Base-by-base conservation (phyloP, 1,140 invertebrate genomes). In the Orchesella cincta region DNA sequence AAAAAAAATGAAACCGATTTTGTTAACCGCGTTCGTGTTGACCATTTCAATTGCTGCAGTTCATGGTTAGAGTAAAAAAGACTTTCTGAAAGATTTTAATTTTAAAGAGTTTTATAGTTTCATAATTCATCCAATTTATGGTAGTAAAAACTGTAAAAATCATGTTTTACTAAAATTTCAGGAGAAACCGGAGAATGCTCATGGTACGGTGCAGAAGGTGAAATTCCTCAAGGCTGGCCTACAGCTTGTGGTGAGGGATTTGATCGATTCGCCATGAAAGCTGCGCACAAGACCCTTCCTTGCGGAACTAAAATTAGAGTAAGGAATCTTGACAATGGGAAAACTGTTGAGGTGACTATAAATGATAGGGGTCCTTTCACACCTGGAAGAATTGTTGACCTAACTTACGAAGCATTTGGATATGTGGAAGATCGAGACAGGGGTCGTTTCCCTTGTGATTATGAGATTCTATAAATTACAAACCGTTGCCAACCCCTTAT, bases 341-440 rank as follows among this genome's bases (percentile, higher is more conserved):
- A 62, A 51, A 73, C 74, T 35, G 76, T 81, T 23, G 51, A 36
- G 18, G 78, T 81, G 1, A 36, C 26, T n/a, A 76, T 81, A 5
- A 64, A 81, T 26, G 80, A 81, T 46, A 23, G 80, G 39, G 76
- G 72, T 29, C 75, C 76, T 20, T 76, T 73, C 14, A 31, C 1
- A 16, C 1, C 39, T 29, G 71, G 28, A 28, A 57, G 78, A 18
- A 78, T 78, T 51, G 31, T 79, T 5, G 80, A 81, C 39, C 57
- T 81, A 35, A 79, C 80, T 0, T 81, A 76, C 29, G 80, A 5
- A 31, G 78, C 80, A 1, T 81, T 81, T 36, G 78, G 31, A 2
- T n/a, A 36, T 2, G 26, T 76, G 8, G 75, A 14, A 33, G 20
- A 62, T 29, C 75, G 33, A 23, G 62, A 36, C 33, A 2, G 33